Conservation (phyloP, 2,797 vertebrate species). For the Neosilurus mollespiculum region DNA sequence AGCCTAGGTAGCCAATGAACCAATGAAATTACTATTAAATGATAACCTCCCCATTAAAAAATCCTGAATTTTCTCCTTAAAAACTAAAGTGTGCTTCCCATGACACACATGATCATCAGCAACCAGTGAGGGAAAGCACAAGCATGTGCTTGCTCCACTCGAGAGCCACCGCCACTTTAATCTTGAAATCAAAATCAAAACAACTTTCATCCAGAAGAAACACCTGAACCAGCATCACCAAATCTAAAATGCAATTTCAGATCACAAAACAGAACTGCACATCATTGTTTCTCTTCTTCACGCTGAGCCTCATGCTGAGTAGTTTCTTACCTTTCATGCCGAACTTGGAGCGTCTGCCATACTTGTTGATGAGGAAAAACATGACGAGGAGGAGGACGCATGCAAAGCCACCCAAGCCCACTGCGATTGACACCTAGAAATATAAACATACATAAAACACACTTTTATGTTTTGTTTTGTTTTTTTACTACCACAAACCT, state of each 20-base stretch:
- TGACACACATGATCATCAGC: too few species aligned
- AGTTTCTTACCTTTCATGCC: conserved; percentile 89
- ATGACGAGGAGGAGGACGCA: conserved; percentile 88
- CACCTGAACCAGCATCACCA: not conserved
- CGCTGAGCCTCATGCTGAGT: not conserved
- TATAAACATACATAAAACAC: conserved; percentile 12
- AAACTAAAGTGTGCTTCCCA: too few species aligned
- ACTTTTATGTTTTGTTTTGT: not conserved
- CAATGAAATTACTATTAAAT: not conserved
- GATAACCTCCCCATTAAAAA: not conserved
- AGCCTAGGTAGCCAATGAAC: not conserved
- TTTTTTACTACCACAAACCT: not conserved
- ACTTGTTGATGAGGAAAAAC: conserved; percentile 95
- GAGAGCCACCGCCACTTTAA: too few species aligned
- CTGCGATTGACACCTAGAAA: conserved; percentile 87
- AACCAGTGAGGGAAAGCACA: too few species aligned
- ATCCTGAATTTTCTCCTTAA: too few species aligned
- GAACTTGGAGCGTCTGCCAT: conserved; percentile 90
- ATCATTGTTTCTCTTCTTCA: not conserved
- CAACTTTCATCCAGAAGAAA: not conserved
- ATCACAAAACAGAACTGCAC: not conserved
- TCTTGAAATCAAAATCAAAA: not conserved
- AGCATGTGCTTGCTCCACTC: too few species aligned
- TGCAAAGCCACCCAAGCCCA: conserved; percentile 88
- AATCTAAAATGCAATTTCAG: not conserved